Base-by-base conservation (phyloP, 2,888 invertebrate species). In the Ephialtes manifestator region DNA sequence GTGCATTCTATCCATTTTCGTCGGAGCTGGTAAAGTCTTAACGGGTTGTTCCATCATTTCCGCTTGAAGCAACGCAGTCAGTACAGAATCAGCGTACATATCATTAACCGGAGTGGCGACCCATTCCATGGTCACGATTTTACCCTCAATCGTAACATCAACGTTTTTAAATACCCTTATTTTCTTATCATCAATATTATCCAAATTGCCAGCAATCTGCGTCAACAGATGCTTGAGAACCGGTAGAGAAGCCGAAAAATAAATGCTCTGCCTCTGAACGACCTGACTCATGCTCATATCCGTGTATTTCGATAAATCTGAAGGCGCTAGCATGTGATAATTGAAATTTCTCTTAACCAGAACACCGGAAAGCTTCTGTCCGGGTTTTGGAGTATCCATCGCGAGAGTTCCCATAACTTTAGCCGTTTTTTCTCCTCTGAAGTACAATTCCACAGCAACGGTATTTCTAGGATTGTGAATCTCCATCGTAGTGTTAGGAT, bases 401-500 rank as follows among this genome's bases (percentile, higher is more conserved):
- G 99, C 99, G 85, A 99, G 94, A 1, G 96, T 96, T 0, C 99
- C 99, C 97, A 99, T 99, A 7, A 98, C 99, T 95, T 99, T 99
- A 2, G 99, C 99, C 3, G 98, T 99, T 95, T 99, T 99, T 94
- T 99, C 99, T 31, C 99, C 99, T 58, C 99, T 95, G 95, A 99
- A 99, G 91, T 98, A 97, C 79, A 99, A 96, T 89, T 98, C 96
- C 0, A 99, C 98, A 0, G 97, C 97, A 86, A 98, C 98, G 4
- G 99, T 99, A 94, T 99, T 99, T 39, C 98, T 95, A 0, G 99
- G 99, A 95, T 99, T 99, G 94, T 99, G 98, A 48, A 99, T 96
- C 90, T 97, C 96, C 91, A 99, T 97, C n/a, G 96, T 96, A 1
- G 97, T 96, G 83, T 95, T 96, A 1, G 97, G 96, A 92, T 98